Evolutionary conservation across 2,888 invertebrate genomes (phyloP).

Genomic region (Hypomecis atomaria): DNA sequence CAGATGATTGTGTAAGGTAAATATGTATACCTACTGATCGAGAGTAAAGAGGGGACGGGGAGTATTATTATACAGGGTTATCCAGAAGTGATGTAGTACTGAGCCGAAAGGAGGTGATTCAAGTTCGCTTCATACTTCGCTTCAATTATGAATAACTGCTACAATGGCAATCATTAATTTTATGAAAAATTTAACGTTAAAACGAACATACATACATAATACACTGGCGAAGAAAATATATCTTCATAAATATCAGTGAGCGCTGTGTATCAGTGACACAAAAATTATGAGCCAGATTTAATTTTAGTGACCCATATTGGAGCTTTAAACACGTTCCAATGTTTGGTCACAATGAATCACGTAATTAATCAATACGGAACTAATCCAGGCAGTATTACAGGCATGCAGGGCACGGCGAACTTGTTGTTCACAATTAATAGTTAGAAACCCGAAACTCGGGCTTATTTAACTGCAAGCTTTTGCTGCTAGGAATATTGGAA

Average conservation of each 20-base stretch:
- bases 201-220: too few relatives aligned
- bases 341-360: constrained; percentile 6
- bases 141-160: too few relatives aligned
- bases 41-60: too few relatives aligned
- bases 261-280: not conserved
- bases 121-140: too few relatives aligned
- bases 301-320: not conserved
- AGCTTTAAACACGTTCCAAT: not conserved
- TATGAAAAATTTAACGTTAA: too few relatives aligned
- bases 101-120: too few relatives aligned
- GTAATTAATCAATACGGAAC: constrained; percentile 19
- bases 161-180: too few relatives aligned
- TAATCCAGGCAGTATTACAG: constrained; percentile 18
- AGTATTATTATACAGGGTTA: too few relatives aligned
- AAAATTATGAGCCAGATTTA: not conserved
- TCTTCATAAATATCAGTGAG: not conserved
- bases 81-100: too few relatives aligned
- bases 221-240: too few relatives aligned
- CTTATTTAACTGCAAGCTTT: constrained; percentile 14
- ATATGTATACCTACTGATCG: too few relatives aligned
- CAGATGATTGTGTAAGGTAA: too few relatives aligned
- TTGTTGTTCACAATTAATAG: constrained; percentile 33
- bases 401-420: constrained; percentile 6
- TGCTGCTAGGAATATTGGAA: constrained; percentile 4
- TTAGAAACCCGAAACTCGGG: constrained; percentile 18